Conservation (phyloP, 2,888 invertebrate genomes). For the Gortyna flavago region DNA sequence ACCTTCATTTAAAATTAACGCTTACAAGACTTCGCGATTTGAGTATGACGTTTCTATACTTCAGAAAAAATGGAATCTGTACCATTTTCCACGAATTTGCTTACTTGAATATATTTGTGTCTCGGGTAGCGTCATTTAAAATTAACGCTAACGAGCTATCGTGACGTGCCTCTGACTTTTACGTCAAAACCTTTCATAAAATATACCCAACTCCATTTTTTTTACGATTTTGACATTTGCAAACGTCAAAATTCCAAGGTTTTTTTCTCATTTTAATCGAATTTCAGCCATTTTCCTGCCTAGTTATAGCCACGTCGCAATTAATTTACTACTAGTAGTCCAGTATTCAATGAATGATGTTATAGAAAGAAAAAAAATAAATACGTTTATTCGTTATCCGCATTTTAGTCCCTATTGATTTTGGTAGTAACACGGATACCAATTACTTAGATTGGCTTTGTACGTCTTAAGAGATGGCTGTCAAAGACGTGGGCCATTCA, state of each 20-base stretch:
- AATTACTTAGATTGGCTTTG: slow-evolving; percentile 18
- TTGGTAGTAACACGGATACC: slow-evolving; percentile 1
- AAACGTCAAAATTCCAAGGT: not conserved
- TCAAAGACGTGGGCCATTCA: not conserved
- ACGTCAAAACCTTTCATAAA: not conserved
- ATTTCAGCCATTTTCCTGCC: not conserved
- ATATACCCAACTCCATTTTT: not conserved
- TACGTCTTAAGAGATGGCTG: not conserved
- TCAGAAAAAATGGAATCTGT: not conserved
- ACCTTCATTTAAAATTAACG: slow-evolving; percentile 22
- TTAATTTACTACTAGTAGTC: not conserved
- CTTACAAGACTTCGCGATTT: not conserved
- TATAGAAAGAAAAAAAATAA: too few relatives aligned
- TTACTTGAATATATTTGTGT: not conserved
- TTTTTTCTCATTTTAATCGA: not conserved
- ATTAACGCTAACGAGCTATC: not conserved
- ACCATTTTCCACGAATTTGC: not conserved
- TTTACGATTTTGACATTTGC: not conserved
- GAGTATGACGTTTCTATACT: not conserved
- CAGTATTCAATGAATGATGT: not conserved
- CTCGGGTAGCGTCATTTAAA: not conserved
- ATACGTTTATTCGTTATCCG: too few relatives aligned
- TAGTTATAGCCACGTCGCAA: not conserved
- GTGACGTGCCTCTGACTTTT: not conserved
- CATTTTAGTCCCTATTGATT: slow-evolving; percentile 8